Evolutionary conservation across 1,140 invertebrate species (phyloP), one percentile per base, ranked within the genome.

Genomic region (Apolygus lucorum): DNA sequence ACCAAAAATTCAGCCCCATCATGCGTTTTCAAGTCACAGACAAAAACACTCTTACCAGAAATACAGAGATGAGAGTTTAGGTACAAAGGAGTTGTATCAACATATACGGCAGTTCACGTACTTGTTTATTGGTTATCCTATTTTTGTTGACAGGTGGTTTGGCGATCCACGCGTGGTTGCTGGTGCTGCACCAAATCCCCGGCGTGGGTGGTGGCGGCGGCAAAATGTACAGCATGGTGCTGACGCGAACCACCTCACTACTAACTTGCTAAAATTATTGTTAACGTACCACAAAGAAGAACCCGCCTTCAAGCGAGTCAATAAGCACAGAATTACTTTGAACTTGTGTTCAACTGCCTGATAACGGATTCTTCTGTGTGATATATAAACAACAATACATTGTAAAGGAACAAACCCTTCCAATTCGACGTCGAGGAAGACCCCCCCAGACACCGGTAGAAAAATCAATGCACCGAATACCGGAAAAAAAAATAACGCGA

Each of bases 221-320:
- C 54, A 62, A 22, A 62, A 62, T 25, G 54, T 62, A 62, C 24
- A 62, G 22, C 54, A 62, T 62, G 54, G 4, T n/a, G 54, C n/a
- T n/a, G n/a, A n/a, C n/a, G n/a, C n/a, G n/a, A n/a, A n/a, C n/a
- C n/a, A n/a, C n/a, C n/a, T n/a, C n/a, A n/a, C n/a, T n/a, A n/a
- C n/a, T n/a, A n/a, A n/a, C n/a, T n/a, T n/a, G n/a, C n/a, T n/a
- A n/a, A n/a, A n/a, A n/a, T n/a, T n/a, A n/a, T n/a, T n/a, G n/a
- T n/a, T n/a, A n/a, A n/a, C n/a, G n/a, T n/a, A n/a, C 8, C 14
- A 8, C 14, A 4, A 4, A 62, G 8, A 22, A 62, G 24, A 62
- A 22, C 8, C 14, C 22, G 54, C 4, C 4, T 8, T n/a, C 14
- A 8, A 14, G 22, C 8, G 8, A 62, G 54, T 14, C 8, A 22